Evolutionary conservation across 64 coral and sea anemone genomes (phyloP), one percentile per base, ranked within the genome.

Genomic region (Platygyra sinensis): DNA sequence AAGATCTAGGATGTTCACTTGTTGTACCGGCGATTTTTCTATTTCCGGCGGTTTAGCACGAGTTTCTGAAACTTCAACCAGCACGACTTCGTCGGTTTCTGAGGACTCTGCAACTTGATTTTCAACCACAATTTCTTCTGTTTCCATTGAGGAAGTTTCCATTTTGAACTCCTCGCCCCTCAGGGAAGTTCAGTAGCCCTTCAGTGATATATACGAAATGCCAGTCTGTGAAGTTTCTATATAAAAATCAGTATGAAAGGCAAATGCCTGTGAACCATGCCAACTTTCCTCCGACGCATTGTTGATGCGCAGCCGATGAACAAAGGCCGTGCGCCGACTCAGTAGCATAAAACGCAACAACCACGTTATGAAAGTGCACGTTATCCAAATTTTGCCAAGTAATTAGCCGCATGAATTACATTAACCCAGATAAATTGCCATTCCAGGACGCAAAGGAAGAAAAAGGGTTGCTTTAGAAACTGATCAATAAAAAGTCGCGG

Each of bases 1-100:
- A 51, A 95, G 72, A 93, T 99, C 97, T 32, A 77, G 78, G 81
- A 9, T 89, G 83, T 86, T 99, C 63, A 85, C 64, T 46, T 60
- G 89, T 51, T 77, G 54, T 31, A 52, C 82, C 86, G 71, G 72
- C 65, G 50, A 81, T 60, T 90, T 80, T 65, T 90, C 88, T 22
- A 72, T 74, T 91, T 94, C 95, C 89, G 95, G 92, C 83, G 80
- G 71, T 64, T 86, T 60, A 92, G 75, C 83, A 80, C 92, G 87
- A 88, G 88, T 93, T 65, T 74, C 67, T 72, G 64, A 72, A 80
- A 80, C 86, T 86, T 96, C 86, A 57, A 91, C 81, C 77, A 87
- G 92, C 33, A 33, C 63, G 19, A 79, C 65, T 86, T 88, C 74
- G 17, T 6, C 29, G 18, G 52, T 31, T 51, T 75, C 33, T 72